Evolutionary conservation across 2,888 invertebrate species (phyloP), one percentile per base, ranked within the genome.

Genomic region (Andricus curvator): DNA sequence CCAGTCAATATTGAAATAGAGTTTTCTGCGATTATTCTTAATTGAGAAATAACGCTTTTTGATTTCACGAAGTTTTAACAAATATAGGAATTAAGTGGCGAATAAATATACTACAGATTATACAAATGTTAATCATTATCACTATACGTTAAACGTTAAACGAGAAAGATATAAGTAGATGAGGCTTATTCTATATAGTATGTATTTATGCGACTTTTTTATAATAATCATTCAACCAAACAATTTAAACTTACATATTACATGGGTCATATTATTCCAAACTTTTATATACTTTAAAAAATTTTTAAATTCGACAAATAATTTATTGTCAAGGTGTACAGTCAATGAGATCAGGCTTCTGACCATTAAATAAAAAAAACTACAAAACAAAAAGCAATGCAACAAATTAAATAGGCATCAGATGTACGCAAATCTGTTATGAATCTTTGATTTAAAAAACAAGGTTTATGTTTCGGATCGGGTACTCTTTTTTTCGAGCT

Each of bases 331-430:
- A 60, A 60, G 22, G 60, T 60, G 20, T 60, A 22, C 22, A 60
- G 60, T 60, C 60, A 60, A 60, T 60, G 60, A 60, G 60, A 60
- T 60, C 60, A 60, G 60, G n/a, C 22, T 60, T 60, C 60, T 60
- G 60, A 60, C 22, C 60, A 60, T 13, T 22, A 60, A 60, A 22
- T 22, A 60, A 60, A 11, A 22, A 11, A 60, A 4, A 56, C 8
- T 1, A 17, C 5, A 5, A 48, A 48, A 48, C 17, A 17, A 48
- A 4, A 15, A 44, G 13, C 3, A 15, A 44, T 15, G 44, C 44
- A n/a, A 56, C n/a, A n/a, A n/a, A 60, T 11, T 4, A 11, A 13
- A 60, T 22, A 56, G 8, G n/a, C 9, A 56, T 2, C 56, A n/a
- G 11, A 13, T 17, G 5, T 17, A 48, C 17, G 17, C 48, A 4